Evolutionary conservation across 2,888 invertebrate species (phyloP).

Genomic region (Rhamnusium bicolor): DNA sequence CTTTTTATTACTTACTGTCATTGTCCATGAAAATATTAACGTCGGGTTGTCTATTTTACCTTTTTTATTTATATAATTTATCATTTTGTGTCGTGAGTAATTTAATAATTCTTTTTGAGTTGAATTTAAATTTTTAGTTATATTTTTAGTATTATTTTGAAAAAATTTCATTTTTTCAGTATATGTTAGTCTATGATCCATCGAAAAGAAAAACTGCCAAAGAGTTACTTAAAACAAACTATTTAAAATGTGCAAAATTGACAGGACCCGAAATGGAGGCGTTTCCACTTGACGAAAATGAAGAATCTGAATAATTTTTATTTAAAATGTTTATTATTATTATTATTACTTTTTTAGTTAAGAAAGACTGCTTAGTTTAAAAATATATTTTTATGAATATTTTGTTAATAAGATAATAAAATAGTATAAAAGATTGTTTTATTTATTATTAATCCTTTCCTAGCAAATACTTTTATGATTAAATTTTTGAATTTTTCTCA

Average conservation of each 20-base stretch:
- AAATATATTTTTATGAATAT: background rate
- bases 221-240: conserved; percentile 82
- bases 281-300: conserved; percentile 62
- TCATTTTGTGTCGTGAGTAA: too few species aligned
- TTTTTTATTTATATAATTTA: too few species aligned
- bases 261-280: conserved; percentile 74
- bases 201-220: conserved; percentile 86
- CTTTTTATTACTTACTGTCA: too few species aligned
- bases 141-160: background rate
- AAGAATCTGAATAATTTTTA: conserved; percentile 44
- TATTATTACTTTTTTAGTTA: too few species aligned
- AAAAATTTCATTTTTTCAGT: conserved; percentile 68
- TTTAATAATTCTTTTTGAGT: too few species aligned
- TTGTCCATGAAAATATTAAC: too few species aligned
- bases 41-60: too few species aligned
- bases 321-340: background rate
- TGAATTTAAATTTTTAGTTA: too few species aligned
- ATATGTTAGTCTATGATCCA: conserved; percentile 83
- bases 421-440: background rate
- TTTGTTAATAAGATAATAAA: background rate
- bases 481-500: too few species aligned
- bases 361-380: background rate
- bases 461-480: too few species aligned
- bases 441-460: too few species aligned
- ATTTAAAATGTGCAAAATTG: conserved; percentile 83